phyloP scores from a whole-genome alignment of 37 sponge, comb jelly and placozoan species.

The Eunapius fragilis region DNA sequence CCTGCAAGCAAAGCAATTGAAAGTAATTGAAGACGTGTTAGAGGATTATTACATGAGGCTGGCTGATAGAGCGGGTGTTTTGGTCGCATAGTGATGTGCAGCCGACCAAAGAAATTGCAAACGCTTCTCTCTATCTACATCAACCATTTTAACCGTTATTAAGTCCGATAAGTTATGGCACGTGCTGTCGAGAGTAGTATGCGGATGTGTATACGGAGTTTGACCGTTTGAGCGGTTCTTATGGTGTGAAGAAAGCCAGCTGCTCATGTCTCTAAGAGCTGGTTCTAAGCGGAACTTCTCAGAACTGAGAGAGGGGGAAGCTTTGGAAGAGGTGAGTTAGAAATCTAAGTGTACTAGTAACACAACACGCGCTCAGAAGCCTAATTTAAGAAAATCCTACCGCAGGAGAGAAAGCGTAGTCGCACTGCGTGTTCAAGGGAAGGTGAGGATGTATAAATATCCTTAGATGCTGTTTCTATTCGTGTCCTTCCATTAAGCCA shows the following conservation, averaged over 20 bases:
- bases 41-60: neutral
- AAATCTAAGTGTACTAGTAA: neutral
- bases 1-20: neutral
- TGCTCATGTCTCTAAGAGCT: neutral
- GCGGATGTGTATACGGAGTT: neutral
- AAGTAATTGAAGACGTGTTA: neutral
- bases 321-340: neutral
- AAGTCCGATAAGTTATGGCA: neutral
- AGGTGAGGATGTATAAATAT: neutral
- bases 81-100: neutral
- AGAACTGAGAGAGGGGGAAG: neutral
- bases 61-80: neutral
- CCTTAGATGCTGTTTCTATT: neutral
- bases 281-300: neutral
- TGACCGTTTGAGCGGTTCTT: neutral
- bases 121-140: slow-evolving; percentile 2
- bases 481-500: neutral
- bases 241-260: neutral
- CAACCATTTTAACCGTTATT: neutral
- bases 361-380: neutral
- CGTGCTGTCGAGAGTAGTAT: neutral
- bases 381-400: neutral
- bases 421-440: neutral
- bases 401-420: neutral
- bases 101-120: slow-evolving; percentile 5